A percentile compares a stretch with the other conserved stretches of the same genome.
Conservation (phyloP, 2,888 invertebrate genomes). For the Lycocerus yunnanus region DNA sequence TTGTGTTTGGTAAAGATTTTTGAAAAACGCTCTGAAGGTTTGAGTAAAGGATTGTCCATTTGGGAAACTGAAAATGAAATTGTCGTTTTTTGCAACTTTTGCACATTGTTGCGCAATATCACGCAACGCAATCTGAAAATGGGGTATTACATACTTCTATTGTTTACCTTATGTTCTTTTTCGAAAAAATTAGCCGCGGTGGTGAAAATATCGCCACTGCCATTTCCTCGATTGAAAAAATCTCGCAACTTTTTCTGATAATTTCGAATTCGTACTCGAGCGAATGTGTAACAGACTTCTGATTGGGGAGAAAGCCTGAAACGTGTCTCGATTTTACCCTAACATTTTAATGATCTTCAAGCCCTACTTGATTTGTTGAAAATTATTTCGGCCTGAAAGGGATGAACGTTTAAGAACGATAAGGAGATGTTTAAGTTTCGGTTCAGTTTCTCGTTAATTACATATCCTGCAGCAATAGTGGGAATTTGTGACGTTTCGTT, state of each 20-base stretch:
- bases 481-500: background rate
- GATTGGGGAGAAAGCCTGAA: background rate
- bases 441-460: background rate
- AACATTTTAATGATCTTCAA: background rate
- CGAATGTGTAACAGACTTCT: background rate
- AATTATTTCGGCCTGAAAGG: background rate
- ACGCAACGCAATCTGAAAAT: no score
- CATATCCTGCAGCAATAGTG: background rate
- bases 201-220: background rate
- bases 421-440: background rate
- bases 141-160: no score
- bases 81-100: no score
- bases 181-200: background rate
- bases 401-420: background rate
- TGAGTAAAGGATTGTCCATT: constrained; percentile 22
- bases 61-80: constrained; percentile 28
- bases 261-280: background rate
- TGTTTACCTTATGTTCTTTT: background rate
- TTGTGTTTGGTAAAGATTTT: constrained; percentile 15
- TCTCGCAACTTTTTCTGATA: background rate
- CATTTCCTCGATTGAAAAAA: background rate
- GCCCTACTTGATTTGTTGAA: background rate
- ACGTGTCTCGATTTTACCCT: background rate
- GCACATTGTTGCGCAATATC: no score
- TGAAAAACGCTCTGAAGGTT: constrained; percentile 16